A percentile compares a stretch with the other conserved stretches of the same genome.
phyloP scores from a whole-genome alignment of 2,888 invertebrate genomes.

The Coecobrya sp. region DNA sequence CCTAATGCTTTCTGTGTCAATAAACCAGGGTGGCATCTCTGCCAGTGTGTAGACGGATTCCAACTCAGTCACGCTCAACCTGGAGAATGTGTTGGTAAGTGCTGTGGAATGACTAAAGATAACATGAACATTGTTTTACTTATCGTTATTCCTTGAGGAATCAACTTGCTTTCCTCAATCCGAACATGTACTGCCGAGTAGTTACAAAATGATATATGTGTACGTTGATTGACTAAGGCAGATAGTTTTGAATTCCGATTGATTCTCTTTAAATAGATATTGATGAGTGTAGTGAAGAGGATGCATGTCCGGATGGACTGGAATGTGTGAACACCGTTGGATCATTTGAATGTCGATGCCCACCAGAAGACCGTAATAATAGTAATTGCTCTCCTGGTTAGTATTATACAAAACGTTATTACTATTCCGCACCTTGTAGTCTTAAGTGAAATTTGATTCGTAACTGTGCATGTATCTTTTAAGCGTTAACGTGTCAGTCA shows the following conservation, averaged over 20 bases:
- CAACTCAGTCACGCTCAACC: constrained; percentile 87
- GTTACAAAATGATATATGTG: neutral
- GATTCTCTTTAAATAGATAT: constrained; percentile 90
- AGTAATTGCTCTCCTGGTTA: constrained; percentile 87
- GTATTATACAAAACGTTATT: constrained; percentile 31
- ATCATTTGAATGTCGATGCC: constrained; percentile 93
- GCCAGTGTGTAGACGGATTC: constrained; percentile 94
- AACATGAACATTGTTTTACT: too few species aligned
- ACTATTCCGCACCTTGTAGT: too few species aligned
- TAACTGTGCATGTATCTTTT: neutral
- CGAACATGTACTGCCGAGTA: neutral
- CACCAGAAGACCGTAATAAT: constrained; percentile 87
- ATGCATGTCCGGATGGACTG: constrained; percentile 93
- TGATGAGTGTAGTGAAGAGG: constrained; percentile 93
- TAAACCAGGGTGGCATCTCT: constrained; percentile 96
- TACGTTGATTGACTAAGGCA: neutral
- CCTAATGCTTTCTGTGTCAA: constrained; percentile 94
- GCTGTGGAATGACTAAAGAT: neutral
- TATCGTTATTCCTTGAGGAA: too few species aligned
- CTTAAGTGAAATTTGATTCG: neutral
- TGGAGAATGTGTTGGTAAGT: constrained; percentile 86
- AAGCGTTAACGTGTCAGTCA: neutral
- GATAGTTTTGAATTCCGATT: neutral
- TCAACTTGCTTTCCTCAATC: too few species aligned
- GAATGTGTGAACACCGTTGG: constrained; percentile 94